These are phyloP conservation scores for Leucoraja erinaceus DNA, from an alignment of 2,113 vertebrate genomes.

Conservation along the genomic window DNA sequence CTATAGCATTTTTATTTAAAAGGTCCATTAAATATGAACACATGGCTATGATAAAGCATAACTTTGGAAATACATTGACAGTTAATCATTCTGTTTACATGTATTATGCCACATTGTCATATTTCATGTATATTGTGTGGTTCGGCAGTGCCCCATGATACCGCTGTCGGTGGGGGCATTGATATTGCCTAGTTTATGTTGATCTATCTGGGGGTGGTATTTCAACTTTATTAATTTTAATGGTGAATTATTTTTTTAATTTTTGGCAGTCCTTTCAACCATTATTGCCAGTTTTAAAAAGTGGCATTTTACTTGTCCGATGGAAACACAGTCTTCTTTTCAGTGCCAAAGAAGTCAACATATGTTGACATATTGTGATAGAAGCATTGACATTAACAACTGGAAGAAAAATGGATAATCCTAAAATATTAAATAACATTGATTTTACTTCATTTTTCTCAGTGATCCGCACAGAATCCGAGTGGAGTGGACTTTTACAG, in stretches of 20 bases:
- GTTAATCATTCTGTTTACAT: not conserved
- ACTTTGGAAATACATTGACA: not conserved
- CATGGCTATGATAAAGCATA: not conserved
- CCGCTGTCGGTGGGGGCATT: not conserved
- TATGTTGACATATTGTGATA: constrained; percentile 12
- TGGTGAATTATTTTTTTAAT: not conserved
- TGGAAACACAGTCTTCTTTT: not conserved
- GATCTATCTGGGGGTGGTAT: not conserved
- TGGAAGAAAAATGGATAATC: constrained; percentile 1
- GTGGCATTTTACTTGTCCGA: not conserved
- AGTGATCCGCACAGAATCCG: not conserved
- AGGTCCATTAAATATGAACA: not conserved
- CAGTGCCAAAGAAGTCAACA: not conserved
- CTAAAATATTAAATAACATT: not conserved
- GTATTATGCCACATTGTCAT: no score
- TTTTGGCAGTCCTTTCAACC: not conserved
- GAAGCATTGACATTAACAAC: not conserved
- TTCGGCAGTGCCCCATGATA: not conserved
- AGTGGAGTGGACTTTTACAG: no score
- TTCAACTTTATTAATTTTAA: constrained; percentile 23
- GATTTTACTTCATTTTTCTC: not conserved
- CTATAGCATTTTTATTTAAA: not conserved
- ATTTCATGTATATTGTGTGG: not conserved
- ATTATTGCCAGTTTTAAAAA: not conserved
- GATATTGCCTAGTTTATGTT: not conserved